Base-by-base conservation (phyloP, 2,888 invertebrate species). In the Caenorhabditis zanzibari region DNA sequence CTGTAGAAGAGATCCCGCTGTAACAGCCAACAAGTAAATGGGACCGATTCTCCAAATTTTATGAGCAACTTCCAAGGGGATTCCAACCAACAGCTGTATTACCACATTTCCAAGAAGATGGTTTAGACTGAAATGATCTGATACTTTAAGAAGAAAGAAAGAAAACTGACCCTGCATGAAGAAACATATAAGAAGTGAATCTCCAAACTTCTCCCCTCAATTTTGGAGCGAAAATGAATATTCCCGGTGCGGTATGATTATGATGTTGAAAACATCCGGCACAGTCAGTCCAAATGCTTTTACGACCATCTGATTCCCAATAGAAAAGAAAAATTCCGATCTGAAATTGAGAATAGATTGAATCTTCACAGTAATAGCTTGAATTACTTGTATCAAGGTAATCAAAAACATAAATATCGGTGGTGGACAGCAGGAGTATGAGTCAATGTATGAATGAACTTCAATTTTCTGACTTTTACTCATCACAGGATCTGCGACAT, bases 31-130 rank as follows among this genome's bases (percentile, higher is more conserved):
- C 5, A 93, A 73, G 85, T 94, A 94, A 35, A 94, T 92, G 22
- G 93, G 88, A 0, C 95, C 94, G 14, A 98, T 96, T 66, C 98
- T 94, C 96, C 96, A 97, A 7, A 81, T 79, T 88, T 95, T 95
- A 93, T 98, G 98, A 0, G 98, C 97, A 95, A 98, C 95, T 93
- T 99, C 98, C 82, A 99, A 93, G 0, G 98, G 97, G 9, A 97
- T 95, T 0, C 98, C 98, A 75, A 99, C 94, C 93, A 97, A 94
- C 75, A 98, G 94, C 93, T 99, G 98, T 83, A 98, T 96, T 71
- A 96, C 93, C 24, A 97, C 94, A 93, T 99, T 98, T 90, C 96
- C 96, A 82, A 96, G 93, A 44, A 99, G 94, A 93, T 99, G 98
- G 54, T 84, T 72, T 32, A 90, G 85, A 5, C 89, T 87, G 72